phyloP scores from a whole-genome alignment of 2,888 invertebrate genomes.

The Pristionchus maxplancki region DNA sequence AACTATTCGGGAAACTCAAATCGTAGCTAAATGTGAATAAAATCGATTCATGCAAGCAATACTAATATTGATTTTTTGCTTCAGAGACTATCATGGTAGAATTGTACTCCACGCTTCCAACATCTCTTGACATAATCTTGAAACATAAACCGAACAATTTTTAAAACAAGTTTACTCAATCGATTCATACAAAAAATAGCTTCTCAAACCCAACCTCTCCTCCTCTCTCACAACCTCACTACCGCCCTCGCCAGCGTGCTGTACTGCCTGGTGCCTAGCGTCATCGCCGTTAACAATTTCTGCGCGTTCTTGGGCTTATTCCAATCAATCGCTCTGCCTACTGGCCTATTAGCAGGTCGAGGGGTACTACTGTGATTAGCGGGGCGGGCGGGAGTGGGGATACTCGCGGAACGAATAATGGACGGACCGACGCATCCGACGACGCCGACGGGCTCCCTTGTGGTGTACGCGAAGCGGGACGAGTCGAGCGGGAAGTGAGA shows the following conservation, averaged over 20 bases:
- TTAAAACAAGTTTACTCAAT: too few species aligned
- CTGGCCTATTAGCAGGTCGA: neutral
- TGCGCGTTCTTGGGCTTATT: neutral
- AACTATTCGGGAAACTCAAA: too few species aligned
- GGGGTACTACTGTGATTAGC: neutral
- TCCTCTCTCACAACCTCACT: neutral
- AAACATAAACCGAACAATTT: too few species aligned
- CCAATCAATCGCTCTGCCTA: neutral
- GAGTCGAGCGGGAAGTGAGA: slow-evolving; percentile 79
- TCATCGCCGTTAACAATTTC: neutral
- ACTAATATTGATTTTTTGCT: too few species aligned
- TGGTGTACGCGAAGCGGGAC: slow-evolving; percentile 80
- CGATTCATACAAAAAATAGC: too few species aligned
- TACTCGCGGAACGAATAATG: slow-evolving; percentile 5
- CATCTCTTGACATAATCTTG: too few species aligned
- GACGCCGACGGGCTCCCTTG: slow-evolving; percentile 81
- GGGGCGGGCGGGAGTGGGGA: neutral
- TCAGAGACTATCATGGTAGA: neutral
- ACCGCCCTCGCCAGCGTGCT: slow-evolving; percentile 31
- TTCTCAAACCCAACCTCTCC: too few species aligned
- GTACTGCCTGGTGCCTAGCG: neutral
- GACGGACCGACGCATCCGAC: slow-evolving; percentile 80
- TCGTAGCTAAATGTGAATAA: too few species aligned
- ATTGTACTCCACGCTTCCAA: too few species aligned
- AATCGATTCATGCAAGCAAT: too few species aligned